Percentiles rank a stretch among this genome's conserved stretches.
phyloP scores from a whole-genome alignment of 2,888 invertebrate species.

The Catocala fraxini region DNA sequence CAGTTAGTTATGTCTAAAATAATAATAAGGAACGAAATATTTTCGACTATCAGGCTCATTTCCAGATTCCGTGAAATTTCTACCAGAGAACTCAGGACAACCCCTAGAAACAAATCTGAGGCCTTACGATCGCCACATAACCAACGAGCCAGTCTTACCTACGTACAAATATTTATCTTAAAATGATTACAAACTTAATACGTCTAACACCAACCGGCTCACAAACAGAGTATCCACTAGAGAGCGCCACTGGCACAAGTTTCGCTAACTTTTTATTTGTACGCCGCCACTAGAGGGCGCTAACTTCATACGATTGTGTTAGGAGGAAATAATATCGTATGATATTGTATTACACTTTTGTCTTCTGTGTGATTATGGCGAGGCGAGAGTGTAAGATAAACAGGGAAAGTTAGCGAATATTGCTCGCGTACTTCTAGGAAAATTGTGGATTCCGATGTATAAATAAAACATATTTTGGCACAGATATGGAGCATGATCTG shows the following conservation, averaged over 20 bases:
- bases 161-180: conserved; percentile 4
- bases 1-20: too few relatives aligned
- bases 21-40: too few relatives aligned
- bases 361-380: not conserved
- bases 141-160: too few relatives aligned
- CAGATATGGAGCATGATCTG: too few relatives aligned
- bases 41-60: too few relatives aligned
- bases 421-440: too few relatives aligned
- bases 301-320: conserved; percentile 29
- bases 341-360: conserved; percentile 11
- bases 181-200: conserved; percentile 7
- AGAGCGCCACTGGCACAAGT: conserved; percentile 33
- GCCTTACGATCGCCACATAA: too few relatives aligned
- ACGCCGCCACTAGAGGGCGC: conserved; percentile 19
- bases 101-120: too few relatives aligned
- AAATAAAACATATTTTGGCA: too few relatives aligned
- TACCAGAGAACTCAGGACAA: too few relatives aligned
- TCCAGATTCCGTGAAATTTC: too few relatives aligned
- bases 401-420: not conserved
- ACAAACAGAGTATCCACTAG: conserved; percentile 26
- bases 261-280: conserved; percentile 42
- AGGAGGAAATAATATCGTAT: conserved; percentile 17
- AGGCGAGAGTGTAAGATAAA: not conserved
- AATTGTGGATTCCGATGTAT: too few relatives aligned
- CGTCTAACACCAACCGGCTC: conserved; percentile 7